These are phyloP conservation scores for Allobates femoralis DNA, from an alignment of 2,797 vertebrate genomes.

Conservation along the genomic window DNA sequence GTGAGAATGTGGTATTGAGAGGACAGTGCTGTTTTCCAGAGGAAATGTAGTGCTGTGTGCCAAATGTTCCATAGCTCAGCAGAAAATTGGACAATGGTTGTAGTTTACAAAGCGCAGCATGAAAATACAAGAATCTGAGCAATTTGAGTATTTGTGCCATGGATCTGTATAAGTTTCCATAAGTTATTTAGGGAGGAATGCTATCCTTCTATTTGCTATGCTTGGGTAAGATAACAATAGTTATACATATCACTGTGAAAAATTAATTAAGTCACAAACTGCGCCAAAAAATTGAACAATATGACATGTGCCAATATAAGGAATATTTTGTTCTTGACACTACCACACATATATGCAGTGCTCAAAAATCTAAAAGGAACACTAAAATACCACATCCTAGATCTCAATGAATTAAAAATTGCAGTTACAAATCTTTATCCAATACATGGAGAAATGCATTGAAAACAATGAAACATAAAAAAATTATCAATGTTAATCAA, in stretches of 20 bases:
- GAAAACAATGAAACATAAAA: too few relatives aligned
- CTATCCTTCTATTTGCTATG: not conserved
- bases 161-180: not conserved
- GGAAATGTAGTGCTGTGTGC: not conserved
- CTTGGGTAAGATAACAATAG: not conserved
- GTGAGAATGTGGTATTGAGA: constrained; percentile 37
- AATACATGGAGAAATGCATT: too few relatives aligned
- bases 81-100: not conserved
- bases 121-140: not conserved
- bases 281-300: too few relatives aligned
- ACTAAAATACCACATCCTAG: too few relatives aligned
- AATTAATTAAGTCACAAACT: not conserved
- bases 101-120: not conserved
- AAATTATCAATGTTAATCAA: too few relatives aligned
- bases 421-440: too few relatives aligned
- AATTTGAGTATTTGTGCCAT: too few relatives aligned
- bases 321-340: too few relatives aligned
- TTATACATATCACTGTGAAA: not conserved
- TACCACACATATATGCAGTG: too few relatives aligned
- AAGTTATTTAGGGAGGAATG: not conserved
- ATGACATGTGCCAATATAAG: too few relatives aligned
- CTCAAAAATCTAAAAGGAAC: too few relatives aligned
- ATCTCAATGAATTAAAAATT: too few relatives aligned
- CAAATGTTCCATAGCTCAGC: constrained; percentile 4
- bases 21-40: constrained; percentile 25